Evolutionary conservation across 2,888 invertebrate species (phyloP).

Genomic region (Carpatolechia fugitivella): DNA sequence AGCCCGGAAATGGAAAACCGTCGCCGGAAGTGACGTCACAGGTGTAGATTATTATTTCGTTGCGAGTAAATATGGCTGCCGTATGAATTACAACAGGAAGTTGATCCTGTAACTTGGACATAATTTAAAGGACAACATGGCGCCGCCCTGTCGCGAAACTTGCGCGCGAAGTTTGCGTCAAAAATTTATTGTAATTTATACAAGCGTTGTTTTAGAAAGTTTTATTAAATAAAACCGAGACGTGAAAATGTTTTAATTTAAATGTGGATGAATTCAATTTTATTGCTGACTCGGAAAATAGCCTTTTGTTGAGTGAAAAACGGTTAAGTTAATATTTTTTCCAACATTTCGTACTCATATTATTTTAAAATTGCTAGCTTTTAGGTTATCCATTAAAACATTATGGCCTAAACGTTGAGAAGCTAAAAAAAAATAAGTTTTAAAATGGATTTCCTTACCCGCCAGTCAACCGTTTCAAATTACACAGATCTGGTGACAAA

Average conservation of each 20-base stretch:
- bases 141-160: neutral
- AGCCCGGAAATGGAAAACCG: conserved; percentile 58
- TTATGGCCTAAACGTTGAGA: no score
- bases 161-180: neutral
- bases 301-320: no score
- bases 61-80: conserved; percentile 42
- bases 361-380: no score
- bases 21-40: conserved; percentile 55
- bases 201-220: neutral
- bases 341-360: no score
- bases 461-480: conserved; percentile 33
- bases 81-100: conserved; percentile 31
- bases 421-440: no score
- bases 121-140: conserved; percentile 10
- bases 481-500: conserved; percentile 33
- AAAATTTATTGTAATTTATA: conserved; percentile 8
- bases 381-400: no score
- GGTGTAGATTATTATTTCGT: conserved; percentile 53
- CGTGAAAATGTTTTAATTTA: neutral
- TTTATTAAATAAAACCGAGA: neutral
- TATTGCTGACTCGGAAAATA: neutral
- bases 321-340: no score
- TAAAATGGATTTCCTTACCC: neutral
- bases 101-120: conserved; percentile 13
- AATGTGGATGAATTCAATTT: neutral